Evolutionary conservation across 1,140 invertebrate species (phyloP).

Genomic region (Glomeris maerens): DNA sequence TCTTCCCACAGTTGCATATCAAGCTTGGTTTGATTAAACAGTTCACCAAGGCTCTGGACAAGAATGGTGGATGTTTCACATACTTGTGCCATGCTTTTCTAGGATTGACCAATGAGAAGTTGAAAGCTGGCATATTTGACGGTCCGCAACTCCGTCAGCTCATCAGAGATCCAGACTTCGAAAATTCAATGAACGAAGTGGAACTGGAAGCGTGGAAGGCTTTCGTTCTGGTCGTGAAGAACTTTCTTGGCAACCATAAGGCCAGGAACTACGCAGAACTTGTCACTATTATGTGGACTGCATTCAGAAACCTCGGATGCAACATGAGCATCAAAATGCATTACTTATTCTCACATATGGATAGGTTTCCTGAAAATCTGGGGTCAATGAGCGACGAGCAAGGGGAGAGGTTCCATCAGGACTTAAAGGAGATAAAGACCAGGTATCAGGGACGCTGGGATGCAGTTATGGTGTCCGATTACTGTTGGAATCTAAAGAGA

Average conservation of each 20-base stretch:
- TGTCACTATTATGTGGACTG: not conserved
- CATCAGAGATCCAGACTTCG: constrained; percentile 7
- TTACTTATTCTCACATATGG: too few species aligned
- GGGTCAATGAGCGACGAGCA: too few species aligned
- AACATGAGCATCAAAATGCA: too few species aligned
- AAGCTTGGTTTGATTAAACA: too few species aligned
- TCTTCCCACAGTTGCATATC: too few species aligned
- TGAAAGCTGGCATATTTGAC: constrained; percentile 17
- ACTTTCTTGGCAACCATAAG: constrained; percentile 9
- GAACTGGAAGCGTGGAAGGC: not conserved
- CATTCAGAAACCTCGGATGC: not conserved
- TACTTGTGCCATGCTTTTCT: constrained; percentile 13
- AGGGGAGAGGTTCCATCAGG: too few species aligned
- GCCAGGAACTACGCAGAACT: constrained; percentile 8
- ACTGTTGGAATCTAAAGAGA: too few species aligned
- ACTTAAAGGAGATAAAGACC: too few species aligned
- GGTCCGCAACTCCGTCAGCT: constrained; percentile 17
- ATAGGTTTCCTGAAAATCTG: too few species aligned
- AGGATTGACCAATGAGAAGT: constrained; percentile 17
- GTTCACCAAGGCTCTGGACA: not conserved
- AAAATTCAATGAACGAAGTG: constrained; percentile 6
- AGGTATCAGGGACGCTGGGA: too few species aligned
- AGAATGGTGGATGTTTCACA: not conserved
- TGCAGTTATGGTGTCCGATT: too few species aligned
- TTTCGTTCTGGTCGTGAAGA: not conserved